phyloP scores from a whole-genome alignment of 2,888 invertebrate species.

The Acanthopleura granulata region DNA sequence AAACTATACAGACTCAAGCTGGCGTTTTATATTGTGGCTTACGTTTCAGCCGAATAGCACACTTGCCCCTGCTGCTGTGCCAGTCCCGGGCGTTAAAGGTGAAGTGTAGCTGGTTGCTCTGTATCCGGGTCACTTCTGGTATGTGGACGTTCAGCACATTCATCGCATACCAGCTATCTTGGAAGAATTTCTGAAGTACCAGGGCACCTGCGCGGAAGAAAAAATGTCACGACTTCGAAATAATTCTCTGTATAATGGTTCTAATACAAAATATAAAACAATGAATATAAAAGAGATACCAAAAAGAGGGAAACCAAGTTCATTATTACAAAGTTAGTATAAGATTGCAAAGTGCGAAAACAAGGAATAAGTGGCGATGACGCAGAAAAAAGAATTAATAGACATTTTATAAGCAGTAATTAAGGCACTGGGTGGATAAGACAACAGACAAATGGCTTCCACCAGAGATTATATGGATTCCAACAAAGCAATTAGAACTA shows the following conservation, averaged over 20 bases:
- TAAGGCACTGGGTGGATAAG: too few species aligned
- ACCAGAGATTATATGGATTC: too few species aligned
- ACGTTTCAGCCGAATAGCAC: neutral
- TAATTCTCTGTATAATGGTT: neutral
- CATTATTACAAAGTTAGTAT: too few species aligned
- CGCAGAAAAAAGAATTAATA: too few species aligned
- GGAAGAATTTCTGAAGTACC: neutral
- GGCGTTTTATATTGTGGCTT: neutral
- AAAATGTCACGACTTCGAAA: neutral
- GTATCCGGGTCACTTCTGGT: neutral
- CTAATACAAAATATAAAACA: neutral
- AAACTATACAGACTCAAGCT: too few species aligned
- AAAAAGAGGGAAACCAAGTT: too few species aligned
- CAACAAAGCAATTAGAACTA: too few species aligned
- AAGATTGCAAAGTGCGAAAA: too few species aligned
- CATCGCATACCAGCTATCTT: neutral
- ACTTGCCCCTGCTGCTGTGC: neutral
- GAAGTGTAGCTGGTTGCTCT: neutral
- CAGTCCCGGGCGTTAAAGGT: neutral
- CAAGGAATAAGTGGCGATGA: too few species aligned
- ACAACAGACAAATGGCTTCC: too few species aligned
- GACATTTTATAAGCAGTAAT: too few species aligned
- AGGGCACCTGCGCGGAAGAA: neutral
- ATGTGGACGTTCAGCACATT: neutral
- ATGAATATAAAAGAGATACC: too few species aligned